phyloP scores from a whole-genome alignment of 2,113 vertebrate genomes.

The Pseudopodoces humilis region DNA sequence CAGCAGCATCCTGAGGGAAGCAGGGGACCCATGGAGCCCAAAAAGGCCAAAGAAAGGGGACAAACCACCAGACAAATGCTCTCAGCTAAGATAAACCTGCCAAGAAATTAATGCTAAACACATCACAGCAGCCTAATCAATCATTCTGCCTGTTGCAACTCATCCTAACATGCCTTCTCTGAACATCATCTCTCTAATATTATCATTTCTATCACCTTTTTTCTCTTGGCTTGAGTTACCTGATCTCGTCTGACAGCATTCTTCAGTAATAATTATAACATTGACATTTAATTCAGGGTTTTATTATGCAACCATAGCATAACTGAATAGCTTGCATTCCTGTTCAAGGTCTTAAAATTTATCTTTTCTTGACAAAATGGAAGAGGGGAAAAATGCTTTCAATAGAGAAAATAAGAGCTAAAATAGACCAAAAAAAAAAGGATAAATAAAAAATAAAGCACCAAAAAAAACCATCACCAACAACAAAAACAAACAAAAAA shows the following conservation, averaged over 20 bases:
- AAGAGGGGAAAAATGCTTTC: background rate
- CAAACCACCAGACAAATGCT: background rate
- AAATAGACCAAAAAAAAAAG: background rate
- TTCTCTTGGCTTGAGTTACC: background rate
- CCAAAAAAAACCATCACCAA: background rate
- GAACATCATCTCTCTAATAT: background rate
- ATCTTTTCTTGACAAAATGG: background rate
- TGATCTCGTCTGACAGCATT: background rate
- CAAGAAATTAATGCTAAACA: background rate
- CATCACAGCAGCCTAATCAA: background rate
- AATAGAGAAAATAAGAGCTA: background rate
- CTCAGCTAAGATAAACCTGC: background rate
- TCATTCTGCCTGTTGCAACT: background rate
- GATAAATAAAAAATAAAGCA: background rate
- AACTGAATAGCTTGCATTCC: conserved; percentile 1
- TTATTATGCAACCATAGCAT: background rate
- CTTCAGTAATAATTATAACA: background rate
- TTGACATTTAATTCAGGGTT: conserved; percentile 13
- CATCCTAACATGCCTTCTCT: background rate
- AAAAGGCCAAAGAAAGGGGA: background rate
- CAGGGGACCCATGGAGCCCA: no score
- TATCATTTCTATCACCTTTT: background rate
- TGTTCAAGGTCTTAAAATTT: background rate
- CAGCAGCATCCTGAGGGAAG: background rate
- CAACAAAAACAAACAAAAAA: background rate